Conservation (phyloP, 2,113 vertebrate genomes). For the Neolamprologus sp. region DNA sequence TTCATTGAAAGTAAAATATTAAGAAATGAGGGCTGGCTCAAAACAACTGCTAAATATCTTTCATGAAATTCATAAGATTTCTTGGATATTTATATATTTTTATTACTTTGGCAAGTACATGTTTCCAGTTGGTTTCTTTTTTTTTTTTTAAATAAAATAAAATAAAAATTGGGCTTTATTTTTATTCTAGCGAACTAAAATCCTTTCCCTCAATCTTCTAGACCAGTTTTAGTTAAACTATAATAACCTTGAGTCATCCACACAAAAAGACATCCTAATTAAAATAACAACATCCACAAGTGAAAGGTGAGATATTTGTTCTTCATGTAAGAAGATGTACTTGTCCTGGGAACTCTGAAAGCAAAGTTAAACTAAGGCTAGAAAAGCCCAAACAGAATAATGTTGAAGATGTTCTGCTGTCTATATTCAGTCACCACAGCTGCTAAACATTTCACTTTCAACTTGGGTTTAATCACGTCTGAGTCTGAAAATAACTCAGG, state of each 20-base stretch:
- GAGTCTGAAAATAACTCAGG: not conserved
- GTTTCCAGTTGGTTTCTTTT: not conserved
- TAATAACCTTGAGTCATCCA: not conserved
- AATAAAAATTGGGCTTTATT: not conserved
- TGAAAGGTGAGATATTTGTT: not conserved
- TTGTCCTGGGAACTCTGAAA: not conserved
- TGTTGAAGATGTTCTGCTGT: not conserved
- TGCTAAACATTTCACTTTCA: not conserved
- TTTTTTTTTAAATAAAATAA: too few species aligned
- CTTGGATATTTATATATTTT: not conserved
- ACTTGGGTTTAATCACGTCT: not conserved
- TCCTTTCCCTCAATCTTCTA: not conserved
- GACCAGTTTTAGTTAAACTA: not conserved
- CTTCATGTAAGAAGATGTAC: not conserved
- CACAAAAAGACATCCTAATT: not conserved
- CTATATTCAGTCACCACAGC: not conserved
- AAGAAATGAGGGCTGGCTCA: not conserved
- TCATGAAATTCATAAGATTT: not conserved
- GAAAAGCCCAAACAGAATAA: not conserved
- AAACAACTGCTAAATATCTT: not conserved
- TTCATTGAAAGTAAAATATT: not conserved
- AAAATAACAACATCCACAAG: not conserved
- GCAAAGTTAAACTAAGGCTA: not conserved
- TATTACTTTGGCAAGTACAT: not conserved
- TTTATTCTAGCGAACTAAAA: not conserved